phyloP scores from a whole-genome alignment of 2,113 vertebrate genomes.

The Cervus canadensis region DNA sequence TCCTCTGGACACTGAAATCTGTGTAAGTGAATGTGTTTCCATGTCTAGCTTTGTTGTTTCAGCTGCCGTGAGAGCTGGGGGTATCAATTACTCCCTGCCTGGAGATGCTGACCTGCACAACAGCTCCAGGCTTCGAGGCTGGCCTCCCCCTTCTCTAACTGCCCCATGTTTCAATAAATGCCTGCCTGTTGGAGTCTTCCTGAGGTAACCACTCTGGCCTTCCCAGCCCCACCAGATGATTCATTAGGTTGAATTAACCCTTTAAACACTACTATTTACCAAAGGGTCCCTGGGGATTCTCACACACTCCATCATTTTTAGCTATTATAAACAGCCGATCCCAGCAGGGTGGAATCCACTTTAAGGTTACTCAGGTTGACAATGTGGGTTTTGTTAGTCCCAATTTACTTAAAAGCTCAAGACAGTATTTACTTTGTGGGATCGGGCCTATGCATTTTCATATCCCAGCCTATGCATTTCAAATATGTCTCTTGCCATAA shows the following conservation, averaged over 20 bases:
- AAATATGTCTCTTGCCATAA: not conserved
- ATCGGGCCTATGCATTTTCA: not conserved
- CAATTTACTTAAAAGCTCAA: constrained; percentile 59
- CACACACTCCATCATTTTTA: constrained; percentile 60
- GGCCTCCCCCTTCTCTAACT: constrained; percentile 57
- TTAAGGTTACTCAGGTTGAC: constrained; percentile 62
- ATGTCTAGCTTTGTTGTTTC: constrained; percentile 79
- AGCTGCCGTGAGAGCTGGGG: constrained; percentile 79
- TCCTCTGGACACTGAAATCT: constrained; percentile 59
- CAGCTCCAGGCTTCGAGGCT: constrained; percentile 54
- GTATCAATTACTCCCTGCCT: constrained; percentile 72
- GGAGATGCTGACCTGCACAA: constrained; percentile 70
- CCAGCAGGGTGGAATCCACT: constrained; percentile 44
- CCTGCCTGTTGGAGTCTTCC: constrained; percentile 65
- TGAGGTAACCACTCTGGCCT: constrained; percentile 36
- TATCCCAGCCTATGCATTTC: not conserved
- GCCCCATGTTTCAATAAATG: constrained; percentile 65
- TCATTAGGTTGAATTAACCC: constrained; percentile 77
- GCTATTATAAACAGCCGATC: constrained; percentile 41
- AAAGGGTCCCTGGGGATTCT: constrained; percentile 67
- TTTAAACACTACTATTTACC: constrained; percentile 76
- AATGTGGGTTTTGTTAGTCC: constrained; percentile 62
- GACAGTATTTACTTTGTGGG: constrained; percentile 37
- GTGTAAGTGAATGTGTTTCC: constrained; percentile 47
- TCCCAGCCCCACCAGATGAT: constrained; percentile 63